Evolutionary conservation across 1,140 invertebrate species (phyloP).

Genomic region (Drosophila micromelanica): DNA sequence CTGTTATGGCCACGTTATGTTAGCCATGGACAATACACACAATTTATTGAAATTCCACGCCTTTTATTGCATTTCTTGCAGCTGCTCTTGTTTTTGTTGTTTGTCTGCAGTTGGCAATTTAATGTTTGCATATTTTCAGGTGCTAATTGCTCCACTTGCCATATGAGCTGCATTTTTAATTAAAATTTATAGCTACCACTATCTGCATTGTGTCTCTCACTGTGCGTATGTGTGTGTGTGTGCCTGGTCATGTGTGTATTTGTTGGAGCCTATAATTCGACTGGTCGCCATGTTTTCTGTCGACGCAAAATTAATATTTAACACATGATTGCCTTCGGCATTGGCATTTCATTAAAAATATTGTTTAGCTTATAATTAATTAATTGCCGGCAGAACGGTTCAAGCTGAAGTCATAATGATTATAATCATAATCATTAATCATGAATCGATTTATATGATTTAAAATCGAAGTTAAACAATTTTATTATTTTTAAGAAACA

Average conservation of each 20-base stretch:
- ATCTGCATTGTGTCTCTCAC: constrained; percentile 10
- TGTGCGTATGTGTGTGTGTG: constrained; percentile 6
- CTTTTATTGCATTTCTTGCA: constrained; percentile 65
- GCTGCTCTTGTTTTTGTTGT: constrained; percentile 37
- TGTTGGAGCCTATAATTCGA: constrained; percentile 49
- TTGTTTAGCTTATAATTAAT: constrained; percentile 82
- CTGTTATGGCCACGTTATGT: constrained; percentile 80
- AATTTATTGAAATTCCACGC: constrained; percentile 4
- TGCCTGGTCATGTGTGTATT: constrained; percentile 1
- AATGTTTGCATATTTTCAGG: constrained; percentile 85
- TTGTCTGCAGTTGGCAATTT: constrained; percentile 69
- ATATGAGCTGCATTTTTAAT: constrained; percentile 84
- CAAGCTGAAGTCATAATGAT: constrained; percentile 44
- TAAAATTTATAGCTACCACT: constrained; percentile 72
- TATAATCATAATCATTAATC: neutral
- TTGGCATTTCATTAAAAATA: constrained; percentile 79
- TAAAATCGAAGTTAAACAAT: neutral
- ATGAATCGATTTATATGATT: neutral
- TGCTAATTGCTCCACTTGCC: constrained; percentile 84
- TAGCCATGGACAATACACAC: constrained; percentile 42
- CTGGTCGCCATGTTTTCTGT: constrained; percentile 33
- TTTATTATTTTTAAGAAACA: neutral
- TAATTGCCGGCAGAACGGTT: constrained; percentile 64
- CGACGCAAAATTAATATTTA: constrained; percentile 76
- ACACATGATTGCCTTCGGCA: constrained; percentile 82